Evolutionary conservation across 2,113 vertebrate genomes (phyloP), one percentile per base, ranked within the genome.

Genomic region (Apus apus): DNA sequence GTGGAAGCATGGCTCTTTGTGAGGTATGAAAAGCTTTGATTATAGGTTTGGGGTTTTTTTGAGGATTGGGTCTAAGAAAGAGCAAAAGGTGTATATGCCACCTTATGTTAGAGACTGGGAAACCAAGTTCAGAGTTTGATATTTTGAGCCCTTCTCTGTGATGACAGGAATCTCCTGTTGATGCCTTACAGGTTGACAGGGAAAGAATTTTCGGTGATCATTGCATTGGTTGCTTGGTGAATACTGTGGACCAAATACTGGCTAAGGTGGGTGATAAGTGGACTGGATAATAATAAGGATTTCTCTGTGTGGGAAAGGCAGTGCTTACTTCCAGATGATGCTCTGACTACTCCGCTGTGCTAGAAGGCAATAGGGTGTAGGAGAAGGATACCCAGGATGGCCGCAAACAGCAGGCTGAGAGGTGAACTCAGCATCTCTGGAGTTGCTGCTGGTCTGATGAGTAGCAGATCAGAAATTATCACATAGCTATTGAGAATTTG

Each of bases 151-250:
- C 16, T 62, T 66, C 17, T 40, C n/a, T 78, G 48, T 64, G 29
- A 74, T 36, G 75, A 53, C 30, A 48, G 6, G 58, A 82, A 53
- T 50, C 43, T 82, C 64, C 45, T 36, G 53, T 50, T 64, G 77
- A 23, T 34, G 34, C 15, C 23, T 60, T 81, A 22, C 22, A 78
- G 40, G 32, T n/a, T 22, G 51, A 12, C 25, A 64, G 43, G 51
- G 57, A 58, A 54, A 36, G 51, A 66, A 53, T 62, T n/a, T 71
- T 57, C 51, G 81, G 43, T 23, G 57, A 64, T 78, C 27, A 22
- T 77, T 0, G 0, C 57, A 15, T 29, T 0, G 0, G 21, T 50
- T 87, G 19, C 23, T 70, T 50, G 61, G 11, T 64, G 61, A 89
- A 71, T 85, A 27, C 45, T 50, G 65, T 27, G 36, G 32, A 50